Base-by-base conservation (phyloP, 1,140 invertebrate species). In the Vanessa tameamea region DNA sequence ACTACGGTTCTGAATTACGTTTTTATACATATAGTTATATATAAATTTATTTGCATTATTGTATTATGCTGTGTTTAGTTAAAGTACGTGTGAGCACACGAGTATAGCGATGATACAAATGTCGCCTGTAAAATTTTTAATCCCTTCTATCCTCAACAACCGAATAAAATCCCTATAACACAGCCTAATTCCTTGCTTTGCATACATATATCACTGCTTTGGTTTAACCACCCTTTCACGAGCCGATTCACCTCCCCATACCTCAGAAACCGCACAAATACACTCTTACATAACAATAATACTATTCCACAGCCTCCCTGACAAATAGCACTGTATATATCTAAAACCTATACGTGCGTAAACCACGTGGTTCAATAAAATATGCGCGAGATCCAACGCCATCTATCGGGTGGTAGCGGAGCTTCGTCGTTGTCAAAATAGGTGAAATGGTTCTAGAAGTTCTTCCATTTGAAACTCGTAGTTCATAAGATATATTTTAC, bases 221-320 rank as follows among this genome's bases (percentile, higher is more conserved):
- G 31, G 16, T 69, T 53, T 31, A 65, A 80, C 81, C 87, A 88
- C 89, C 88, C 87, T 89, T 89, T 83, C 87, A 83, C 57, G 57
- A 61, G 72, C 69, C 78, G 84, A 86, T 81, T 79, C 77, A 64
- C 78, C 82, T 71, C 82, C 81, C 83, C 80, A 73, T 78, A 78
- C 82, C 87, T 87, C 80, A 73, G 81, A 90, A 90, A 91, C 89
- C 88, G 82, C 90, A 92, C 83, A 86, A 88, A 89, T 81, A 85
- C 82, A 81, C 82, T 80, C 85, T 91, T 92, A 92, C 89, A 91
- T 91, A 90, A 90, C 90, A 90, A 91, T 90, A 86, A 87, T 88
- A 87, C 84, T 84, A 84, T 85, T 82, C 85, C 88, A 89, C 86
- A 91, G 83, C 83, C 84, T 89, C 83, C 82, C 77, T 87, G 82